These are phyloP conservation scores for Eudyptes chrysolophus DNA, from an alignment of 2,113 vertebrate genomes.

Conservation along the genomic window DNA sequence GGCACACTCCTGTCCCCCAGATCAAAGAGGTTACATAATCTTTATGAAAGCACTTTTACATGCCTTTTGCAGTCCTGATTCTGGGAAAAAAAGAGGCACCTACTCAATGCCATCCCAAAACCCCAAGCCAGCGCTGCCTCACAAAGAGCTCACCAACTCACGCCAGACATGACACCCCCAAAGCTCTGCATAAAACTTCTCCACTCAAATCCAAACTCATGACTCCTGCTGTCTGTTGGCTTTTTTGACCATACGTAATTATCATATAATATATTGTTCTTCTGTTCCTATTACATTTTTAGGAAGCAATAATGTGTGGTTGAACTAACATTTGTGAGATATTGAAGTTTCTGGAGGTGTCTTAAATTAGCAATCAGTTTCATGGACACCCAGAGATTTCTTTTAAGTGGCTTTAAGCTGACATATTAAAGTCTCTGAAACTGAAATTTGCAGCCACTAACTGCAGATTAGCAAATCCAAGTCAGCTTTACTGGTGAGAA, in stretches of 20 bases:
- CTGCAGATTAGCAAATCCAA: neutral
- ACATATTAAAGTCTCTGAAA: neutral
- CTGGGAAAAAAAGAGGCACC: neutral
- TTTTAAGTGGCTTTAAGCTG: neutral
- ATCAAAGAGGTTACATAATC: neutral
- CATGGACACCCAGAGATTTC: neutral
- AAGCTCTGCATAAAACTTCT: neutral
- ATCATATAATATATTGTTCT: neutral
- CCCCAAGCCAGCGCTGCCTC: neutral
- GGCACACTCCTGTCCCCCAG: neutral
- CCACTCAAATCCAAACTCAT: neutral
- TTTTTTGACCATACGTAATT: neutral
- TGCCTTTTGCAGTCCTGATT: neutral
- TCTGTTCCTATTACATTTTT: neutral
- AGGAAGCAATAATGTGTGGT: neutral
- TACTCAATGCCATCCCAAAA: neutral
- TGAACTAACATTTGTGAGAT: neutral
- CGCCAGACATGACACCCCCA: neutral
- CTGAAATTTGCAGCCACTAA: neutral
- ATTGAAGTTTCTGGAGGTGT: neutral
- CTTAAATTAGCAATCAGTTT: neutral
- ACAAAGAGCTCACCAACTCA: neutral
- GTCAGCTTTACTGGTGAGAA: neutral
- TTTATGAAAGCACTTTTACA: neutral
- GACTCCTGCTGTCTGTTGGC: neutral